Conservation (phyloP, 1,140 invertebrate species). For the Trichonephila clavata region DNA sequence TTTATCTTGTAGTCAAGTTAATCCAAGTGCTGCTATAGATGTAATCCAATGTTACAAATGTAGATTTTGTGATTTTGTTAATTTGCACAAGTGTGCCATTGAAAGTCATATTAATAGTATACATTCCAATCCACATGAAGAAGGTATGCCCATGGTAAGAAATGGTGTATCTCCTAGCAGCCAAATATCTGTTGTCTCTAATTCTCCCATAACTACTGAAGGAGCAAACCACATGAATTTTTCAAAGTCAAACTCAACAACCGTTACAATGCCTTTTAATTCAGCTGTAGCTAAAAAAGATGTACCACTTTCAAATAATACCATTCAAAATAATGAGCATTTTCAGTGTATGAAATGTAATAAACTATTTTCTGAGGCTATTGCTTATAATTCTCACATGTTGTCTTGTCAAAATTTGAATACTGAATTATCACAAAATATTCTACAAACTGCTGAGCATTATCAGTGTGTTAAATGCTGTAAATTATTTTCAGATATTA, state of each 20-base stretch:
- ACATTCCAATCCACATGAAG: conserved; percentile 57
- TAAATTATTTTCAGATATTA: conserved; percentile 20
- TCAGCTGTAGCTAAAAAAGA: not conserved
- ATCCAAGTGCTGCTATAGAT: conserved; percentile 49
- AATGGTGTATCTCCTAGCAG: conserved; percentile 23
- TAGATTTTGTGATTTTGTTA: conserved; percentile 75
- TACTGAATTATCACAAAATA: conserved; percentile 1
- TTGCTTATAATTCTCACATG: conserved; percentile 1
- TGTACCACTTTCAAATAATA: not conserved
- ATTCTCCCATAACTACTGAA: not conserved
- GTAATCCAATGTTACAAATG: conserved; percentile 76
- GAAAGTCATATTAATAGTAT: conserved; percentile 70
- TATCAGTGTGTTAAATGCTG: conserved; percentile 11
- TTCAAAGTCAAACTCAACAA: conserved; percentile 9
- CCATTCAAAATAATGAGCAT: conserved; percentile 9
- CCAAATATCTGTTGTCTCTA: conserved; percentile 14
- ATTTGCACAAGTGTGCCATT: conserved; percentile 68
- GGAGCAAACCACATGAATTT: not conserved
- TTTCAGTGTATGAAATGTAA: conserved; percentile 14
- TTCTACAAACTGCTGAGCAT: not conserved
- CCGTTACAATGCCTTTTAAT: not conserved
- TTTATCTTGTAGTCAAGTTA: conserved; percentile 60
- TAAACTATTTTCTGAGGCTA: conserved; percentile 14
- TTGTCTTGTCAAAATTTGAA: conserved; percentile 42
- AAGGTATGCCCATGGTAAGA: not conserved